Evolutionary conservation across 1,140 invertebrate species (phyloP), one percentile per base, ranked within the genome.

Genomic region (Notospermus geniculatus): DNA sequence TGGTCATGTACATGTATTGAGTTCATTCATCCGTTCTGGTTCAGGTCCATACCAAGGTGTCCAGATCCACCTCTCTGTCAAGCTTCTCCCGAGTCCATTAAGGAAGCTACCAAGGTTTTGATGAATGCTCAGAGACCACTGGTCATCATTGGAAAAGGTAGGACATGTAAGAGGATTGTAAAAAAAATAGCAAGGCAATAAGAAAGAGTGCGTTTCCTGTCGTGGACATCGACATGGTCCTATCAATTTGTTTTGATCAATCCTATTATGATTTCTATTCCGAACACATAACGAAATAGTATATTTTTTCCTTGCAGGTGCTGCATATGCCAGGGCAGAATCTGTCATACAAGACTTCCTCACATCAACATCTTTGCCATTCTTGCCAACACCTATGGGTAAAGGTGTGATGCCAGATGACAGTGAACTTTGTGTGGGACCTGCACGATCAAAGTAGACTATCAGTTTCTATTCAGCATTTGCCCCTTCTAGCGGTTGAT

Each of bases 371-470:
- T 86, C 88, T 63, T 73, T 97, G 19, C 95, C 95, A 5, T 95
- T 96, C 78, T 81, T 98, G 29, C 89, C 94, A 1, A 97, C 93
- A 17, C 95, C 95, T 1, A 97, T 98, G 93, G 95, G 91, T 66
- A 98, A 97, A 84, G 95, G 95, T 39, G 91, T 96, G 1, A 86
- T 97, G 11, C 84, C 92, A 0, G 95, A 98, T 78, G 84, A 83
- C 17, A 89, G 92, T 66, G 63, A 79, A 1, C 84, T 87, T 60
- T 93, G 91, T 79, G 89, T 97, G 2, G 87, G 89, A 2, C 86
- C 91, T 19, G 93, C 94, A 1, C 85, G 95, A 62, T 95, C 95
- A 45, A 83, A 68, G 82, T 83, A n/a, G n/a, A n/a, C n/a, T n/a
- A n/a, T n/a, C n/a, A n/a, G n/a, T n/a, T n/a, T n/a, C n/a, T n/a